Conservation (phyloP, 2,797 vertebrate species). For the Xenentodon cancila region DNA sequence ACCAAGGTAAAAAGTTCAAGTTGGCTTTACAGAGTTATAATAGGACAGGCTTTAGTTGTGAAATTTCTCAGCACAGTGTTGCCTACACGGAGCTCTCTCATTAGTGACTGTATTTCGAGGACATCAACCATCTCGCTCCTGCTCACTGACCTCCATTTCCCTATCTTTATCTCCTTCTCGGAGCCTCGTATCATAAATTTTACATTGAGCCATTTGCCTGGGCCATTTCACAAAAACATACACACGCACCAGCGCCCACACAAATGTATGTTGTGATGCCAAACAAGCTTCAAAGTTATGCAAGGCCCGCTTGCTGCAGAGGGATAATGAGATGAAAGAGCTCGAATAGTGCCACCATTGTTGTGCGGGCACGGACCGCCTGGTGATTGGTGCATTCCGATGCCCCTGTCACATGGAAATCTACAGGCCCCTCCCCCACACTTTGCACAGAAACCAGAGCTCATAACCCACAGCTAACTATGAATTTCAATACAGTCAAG, state of each 20-base stretch:
- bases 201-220: slow-evolving; percentile 47
- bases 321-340: slow-evolving; percentile 74
- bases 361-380: slow-evolving; percentile 54
- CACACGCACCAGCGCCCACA: slow-evolving; percentile 32
- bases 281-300: slow-evolving; percentile 75
- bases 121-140: slow-evolving; percentile 18
- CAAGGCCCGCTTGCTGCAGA: slow-evolving; percentile 62
- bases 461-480: slow-evolving; percentile 13
- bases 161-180: slow-evolving; percentile 16
- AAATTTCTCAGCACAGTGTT: too few relatives aligned
- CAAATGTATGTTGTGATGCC: slow-evolving; percentile 66
- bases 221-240: slow-evolving; percentile 16
- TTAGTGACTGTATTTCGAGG: slow-evolving; percentile 40
- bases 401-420: slow-evolving; percentile 66
- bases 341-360: slow-evolving; percentile 77
- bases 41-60: too few relatives aligned
- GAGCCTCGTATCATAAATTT: slow-evolving; percentile 50
- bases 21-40: too few relatives aligned
- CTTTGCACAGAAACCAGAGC: slow-evolving; percentile 34
- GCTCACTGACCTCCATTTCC: slow-evolving; percentile 46
- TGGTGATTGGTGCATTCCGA: slow-evolving; percentile 75
- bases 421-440: slow-evolving; percentile 66
- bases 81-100: neutral
- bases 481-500: neutral
- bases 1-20: too few relatives aligned